Percentiles rank a stretch among this genome's conserved stretches.
Conservation (phyloP, 2,797 vertebrate species). For the Phoeniculus purpureus region DNA sequence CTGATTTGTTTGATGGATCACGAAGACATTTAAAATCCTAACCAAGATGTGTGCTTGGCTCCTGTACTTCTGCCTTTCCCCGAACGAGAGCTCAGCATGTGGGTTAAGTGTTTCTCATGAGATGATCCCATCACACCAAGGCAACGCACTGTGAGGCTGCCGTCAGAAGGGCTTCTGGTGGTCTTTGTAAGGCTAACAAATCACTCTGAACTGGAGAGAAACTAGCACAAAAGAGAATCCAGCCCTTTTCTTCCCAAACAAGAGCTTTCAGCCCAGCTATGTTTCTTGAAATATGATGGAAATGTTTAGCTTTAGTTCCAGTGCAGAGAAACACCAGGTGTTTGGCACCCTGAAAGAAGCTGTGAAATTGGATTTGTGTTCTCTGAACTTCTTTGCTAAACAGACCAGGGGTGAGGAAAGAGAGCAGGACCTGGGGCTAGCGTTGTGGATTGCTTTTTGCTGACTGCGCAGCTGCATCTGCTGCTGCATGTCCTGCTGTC, state of each 20-base stretch:
- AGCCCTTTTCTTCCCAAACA: neutral
- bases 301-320: constrained; percentile 55
- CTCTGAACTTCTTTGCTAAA: neutral
- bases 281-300: neutral
- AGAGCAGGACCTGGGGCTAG: neutral
- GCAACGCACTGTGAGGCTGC: neutral
- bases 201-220: neutral
- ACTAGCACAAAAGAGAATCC: neutral
- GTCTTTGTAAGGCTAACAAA: neutral
- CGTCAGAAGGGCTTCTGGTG: neutral
- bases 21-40: neutral
- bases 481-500: rapidly evolving
- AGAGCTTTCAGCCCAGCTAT: neutral
- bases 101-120: neutral
- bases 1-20: neutral
- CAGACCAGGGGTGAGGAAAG: neutral
- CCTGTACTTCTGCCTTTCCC: neutral
- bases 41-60: neutral
- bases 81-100: neutral
- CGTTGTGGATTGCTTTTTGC: neutral
- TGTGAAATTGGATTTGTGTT: constrained; percentile 45
- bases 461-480: neutral
- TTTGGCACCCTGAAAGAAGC: constrained; percentile 39
- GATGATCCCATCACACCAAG: neutral
- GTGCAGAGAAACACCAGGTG: constrained; percentile 24